Conservation (phyloP, 2,888 invertebrate species). For the Epinotia bilunana region DNA sequence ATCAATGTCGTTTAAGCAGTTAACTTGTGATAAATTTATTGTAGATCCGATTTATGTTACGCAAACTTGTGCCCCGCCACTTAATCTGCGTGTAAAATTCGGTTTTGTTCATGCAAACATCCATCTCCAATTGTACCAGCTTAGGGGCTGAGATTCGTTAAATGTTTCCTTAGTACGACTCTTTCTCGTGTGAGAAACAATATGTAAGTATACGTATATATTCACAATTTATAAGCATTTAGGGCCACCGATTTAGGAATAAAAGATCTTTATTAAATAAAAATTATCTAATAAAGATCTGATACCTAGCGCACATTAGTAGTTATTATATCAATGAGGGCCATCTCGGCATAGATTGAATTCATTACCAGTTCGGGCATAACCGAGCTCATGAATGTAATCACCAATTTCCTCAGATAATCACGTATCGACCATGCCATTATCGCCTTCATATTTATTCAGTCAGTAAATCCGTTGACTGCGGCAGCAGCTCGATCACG, state of each 20-base stretch:
- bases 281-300: not conserved
- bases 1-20: conserved; percentile 49
- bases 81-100: not conserved
- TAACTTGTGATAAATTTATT: conserved; percentile 27
- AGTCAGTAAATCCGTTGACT: conserved; percentile 18
- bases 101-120: not conserved
- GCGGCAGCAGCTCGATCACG: conserved; percentile 3
- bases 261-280: no score
- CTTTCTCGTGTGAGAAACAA: not conserved
- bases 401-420: conserved; percentile 40
- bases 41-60: conserved; percentile 7
- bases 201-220: not conserved
- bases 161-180: not conserved
- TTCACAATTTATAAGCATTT: no score
- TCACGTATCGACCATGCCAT: conserved; percentile 34
- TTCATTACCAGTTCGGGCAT: conserved; percentile 27
- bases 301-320: not conserved
- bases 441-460: conserved; percentile 33
- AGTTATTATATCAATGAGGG: conserved; percentile 27
- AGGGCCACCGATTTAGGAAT: not conserved
- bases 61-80: not conserved
- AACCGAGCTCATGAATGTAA: conserved; percentile 29
- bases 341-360: conserved; percentile 31
- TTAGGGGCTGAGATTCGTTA: not conserved
- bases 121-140: not conserved